Percentiles rank a stretch among this genome's conserved stretches.
Evolutionary conservation across 53 echinoderm and acorn worm species (phyloP).

Genomic region (Hippasteria phrygiana): DNA sequence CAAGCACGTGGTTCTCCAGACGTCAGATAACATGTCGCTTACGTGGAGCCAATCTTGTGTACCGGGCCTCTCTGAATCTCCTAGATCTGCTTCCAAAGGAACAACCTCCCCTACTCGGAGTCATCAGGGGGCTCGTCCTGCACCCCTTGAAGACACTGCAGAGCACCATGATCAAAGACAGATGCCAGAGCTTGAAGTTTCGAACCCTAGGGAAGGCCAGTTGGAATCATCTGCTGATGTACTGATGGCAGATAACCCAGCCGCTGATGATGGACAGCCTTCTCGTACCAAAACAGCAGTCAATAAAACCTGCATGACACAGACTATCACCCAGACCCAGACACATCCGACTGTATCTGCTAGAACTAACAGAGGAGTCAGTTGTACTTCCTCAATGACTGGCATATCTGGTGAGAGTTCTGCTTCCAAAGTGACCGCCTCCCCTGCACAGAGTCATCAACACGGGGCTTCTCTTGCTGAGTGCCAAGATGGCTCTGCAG

Average conservation of each 20-base stretch:
- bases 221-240: too few species aligned
- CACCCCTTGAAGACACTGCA: too few species aligned
- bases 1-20: background rate
- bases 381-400: background rate
- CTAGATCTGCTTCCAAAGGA: background rate
- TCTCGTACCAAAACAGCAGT: background rate
- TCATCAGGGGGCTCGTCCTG: background rate
- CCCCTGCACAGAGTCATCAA: too few species aligned
- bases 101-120: background rate
- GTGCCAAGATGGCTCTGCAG: too few species aligned
- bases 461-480: too few species aligned
- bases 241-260: too few species aligned
- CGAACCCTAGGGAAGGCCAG: too few species aligned
- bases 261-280: too few species aligned
- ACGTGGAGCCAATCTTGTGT: background rate
- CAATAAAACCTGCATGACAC: background rate
- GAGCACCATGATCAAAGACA: too few species aligned
- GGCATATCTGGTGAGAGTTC: background rate
- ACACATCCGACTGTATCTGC: background rate
- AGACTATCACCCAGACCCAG: background rate
- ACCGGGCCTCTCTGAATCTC: background rate
- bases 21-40: background rate
- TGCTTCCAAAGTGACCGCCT: too few species aligned
- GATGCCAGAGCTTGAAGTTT: too few species aligned
- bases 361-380: background rate